phyloP scores from a whole-genome alignment of 2,797 vertebrate genomes.

The Salmo trutta region DNA sequence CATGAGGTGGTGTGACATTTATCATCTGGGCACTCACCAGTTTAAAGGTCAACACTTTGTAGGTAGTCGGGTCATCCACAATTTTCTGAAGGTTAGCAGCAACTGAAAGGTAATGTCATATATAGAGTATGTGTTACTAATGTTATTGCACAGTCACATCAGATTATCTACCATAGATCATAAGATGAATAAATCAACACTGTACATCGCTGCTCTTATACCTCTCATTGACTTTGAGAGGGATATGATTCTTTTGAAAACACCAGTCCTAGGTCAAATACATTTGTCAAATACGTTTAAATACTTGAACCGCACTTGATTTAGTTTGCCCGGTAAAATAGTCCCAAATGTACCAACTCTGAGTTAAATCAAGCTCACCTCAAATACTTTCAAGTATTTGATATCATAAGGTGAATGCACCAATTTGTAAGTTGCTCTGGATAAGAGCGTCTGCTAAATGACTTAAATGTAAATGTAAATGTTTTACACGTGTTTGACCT shows the following conservation, averaged over 20 bases:
- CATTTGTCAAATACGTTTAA: not conserved
- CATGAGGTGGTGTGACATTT: constrained; percentile 29
- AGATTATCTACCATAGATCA: not conserved
- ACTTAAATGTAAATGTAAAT: no score
- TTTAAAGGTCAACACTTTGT: constrained; percentile 97
- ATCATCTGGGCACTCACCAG: constrained; percentile 85
- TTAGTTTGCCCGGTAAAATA: not conserved
- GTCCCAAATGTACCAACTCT: not conserved
- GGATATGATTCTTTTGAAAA: not conserved
- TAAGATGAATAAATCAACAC: not conserved
- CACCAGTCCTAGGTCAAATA: not conserved
- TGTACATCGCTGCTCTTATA: not conserved
- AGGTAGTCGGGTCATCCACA: constrained; percentile 94
- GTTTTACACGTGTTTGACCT: not conserved
- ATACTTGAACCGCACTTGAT: not conserved
- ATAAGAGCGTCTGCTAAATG: no score
- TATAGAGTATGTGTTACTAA: constrained; percentile 11
- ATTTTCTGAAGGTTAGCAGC: constrained; percentile 99
- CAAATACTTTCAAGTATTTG: not conserved
- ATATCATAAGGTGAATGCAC: no score
- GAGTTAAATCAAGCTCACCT: no score
- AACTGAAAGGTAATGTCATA: constrained; percentile 77
- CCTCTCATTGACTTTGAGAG: not conserved
- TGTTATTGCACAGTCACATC: not conserved
- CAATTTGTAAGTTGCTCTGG: no score